A percentile compares a stretch with the other conserved stretches of the same genome.
These are phyloP conservation scores for Chrysogorgia sp. DNA, from an alignment of 92 coral and sea anemone genomes.

Conservation along the genomic window DNA sequence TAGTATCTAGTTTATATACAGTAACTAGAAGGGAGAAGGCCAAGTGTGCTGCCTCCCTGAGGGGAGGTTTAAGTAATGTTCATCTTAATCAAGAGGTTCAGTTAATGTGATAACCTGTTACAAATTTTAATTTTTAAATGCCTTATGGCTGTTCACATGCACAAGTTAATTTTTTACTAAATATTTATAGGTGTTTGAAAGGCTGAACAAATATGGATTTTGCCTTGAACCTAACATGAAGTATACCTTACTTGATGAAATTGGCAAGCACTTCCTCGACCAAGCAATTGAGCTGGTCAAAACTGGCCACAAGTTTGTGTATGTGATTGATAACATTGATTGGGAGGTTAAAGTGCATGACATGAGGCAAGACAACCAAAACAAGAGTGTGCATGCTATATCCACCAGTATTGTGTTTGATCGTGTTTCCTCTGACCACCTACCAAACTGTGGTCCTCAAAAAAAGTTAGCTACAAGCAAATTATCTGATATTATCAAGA, in stretches of 20 bases:
- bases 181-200: neutral
- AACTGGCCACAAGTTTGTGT: conserved; percentile 53
- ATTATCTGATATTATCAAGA: conserved; percentile 37
- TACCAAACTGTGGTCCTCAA: conserved; percentile 58
- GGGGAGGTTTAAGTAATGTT: too few species aligned
- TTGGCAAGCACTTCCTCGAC: conserved; percentile 56
- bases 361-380: conserved; percentile 59
- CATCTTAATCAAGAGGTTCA: too few species aligned
- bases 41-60: too few species aligned
- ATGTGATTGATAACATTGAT: conserved; percentile 63
- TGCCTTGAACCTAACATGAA: conserved; percentile 58
- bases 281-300: conserved; percentile 45
- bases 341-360: conserved; percentile 64
- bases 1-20: too few species aligned
- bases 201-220: conserved; percentile 51
- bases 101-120: neutral
- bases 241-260: conserved; percentile 52
- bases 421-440: conserved; percentile 46
- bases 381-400: conserved; percentile 69
- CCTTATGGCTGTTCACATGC: conserved; percentile 1
- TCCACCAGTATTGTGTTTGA: conserved; percentile 69
- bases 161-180: conserved; percentile 2
- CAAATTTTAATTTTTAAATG: neutral
- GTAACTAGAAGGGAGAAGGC: too few species aligned
- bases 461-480: conserved; percentile 41